Percentiles rank a stretch among this genome's conserved stretches.
These are phyloP conservation scores for Phodopus roborovskii DNA, from an alignment of 2,113 vertebrate genomes.

Conservation along the genomic window DNA sequence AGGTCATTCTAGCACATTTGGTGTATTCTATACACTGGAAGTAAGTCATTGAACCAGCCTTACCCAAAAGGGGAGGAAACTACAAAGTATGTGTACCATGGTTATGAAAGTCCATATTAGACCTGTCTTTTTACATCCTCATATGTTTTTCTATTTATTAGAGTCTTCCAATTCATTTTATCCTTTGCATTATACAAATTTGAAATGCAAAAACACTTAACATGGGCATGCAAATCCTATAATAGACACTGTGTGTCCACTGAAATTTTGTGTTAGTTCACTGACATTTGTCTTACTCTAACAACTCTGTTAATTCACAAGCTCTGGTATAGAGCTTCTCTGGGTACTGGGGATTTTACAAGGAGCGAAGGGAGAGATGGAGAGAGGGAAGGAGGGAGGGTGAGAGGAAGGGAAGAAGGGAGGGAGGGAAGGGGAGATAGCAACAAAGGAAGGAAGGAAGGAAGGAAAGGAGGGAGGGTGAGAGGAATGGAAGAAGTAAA, in stretches of 20 bases:
- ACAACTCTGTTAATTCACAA: not conserved
- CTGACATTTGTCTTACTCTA: not conserved
- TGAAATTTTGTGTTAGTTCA: not conserved
- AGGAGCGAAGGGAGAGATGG: too few relatives aligned
- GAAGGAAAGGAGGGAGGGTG: not conserved
- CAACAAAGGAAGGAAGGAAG: too few relatives aligned
- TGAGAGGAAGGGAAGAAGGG: not conserved
- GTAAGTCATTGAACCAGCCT: not conserved
- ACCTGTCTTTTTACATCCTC: not conserved
- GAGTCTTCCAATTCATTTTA: not conserved
- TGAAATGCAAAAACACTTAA: not conserved
- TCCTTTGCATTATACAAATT: not conserved
- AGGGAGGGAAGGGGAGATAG: not conserved
- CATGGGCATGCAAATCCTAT: not conserved
- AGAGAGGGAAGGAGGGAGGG: not conserved
- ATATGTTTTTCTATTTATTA: not conserved
- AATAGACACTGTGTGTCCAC: not conserved
- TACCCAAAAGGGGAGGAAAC: not conserved
- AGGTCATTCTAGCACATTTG: not conserved
- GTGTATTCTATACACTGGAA: not conserved
- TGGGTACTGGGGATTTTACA: not conserved
- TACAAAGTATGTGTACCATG: not conserved
- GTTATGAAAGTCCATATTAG: not conserved
- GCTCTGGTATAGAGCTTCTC: not conserved
- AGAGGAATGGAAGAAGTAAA: too few relatives aligned